phyloP scores from a whole-genome alignment of 2,113 vertebrate species.

The Talpa occidentalis region DNA sequence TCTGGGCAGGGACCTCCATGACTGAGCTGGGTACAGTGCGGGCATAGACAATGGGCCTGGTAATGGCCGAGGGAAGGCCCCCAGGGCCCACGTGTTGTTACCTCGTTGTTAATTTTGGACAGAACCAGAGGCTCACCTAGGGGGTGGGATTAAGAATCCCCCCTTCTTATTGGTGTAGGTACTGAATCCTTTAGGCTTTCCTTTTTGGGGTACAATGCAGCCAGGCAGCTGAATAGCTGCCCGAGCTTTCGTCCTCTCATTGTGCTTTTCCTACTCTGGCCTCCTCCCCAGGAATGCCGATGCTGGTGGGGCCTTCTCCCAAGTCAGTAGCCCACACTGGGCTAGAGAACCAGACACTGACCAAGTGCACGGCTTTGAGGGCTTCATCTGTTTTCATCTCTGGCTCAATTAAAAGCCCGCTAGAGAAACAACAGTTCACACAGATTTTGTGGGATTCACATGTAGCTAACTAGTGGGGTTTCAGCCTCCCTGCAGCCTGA shows the following conservation, averaged over 20 bases:
- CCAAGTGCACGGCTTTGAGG: not conserved
- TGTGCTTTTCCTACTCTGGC: not conserved
- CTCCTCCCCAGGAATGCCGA: not conserved
- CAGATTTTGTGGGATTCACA: not conserved
- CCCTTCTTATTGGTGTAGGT: not conserved
- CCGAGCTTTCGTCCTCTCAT: not conserved
- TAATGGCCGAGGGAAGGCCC: not conserved
- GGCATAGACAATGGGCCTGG: not conserved
- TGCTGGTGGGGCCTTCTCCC: not conserved
- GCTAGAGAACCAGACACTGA: not conserved
- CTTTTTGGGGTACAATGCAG: not conserved
- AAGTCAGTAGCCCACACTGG: too few species aligned
- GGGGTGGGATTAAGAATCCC: too few species aligned
- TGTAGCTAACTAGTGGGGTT: too few species aligned
- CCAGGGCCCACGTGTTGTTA: not conserved
- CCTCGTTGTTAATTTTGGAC: not conserved
- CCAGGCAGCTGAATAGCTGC: not conserved
- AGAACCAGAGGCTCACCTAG: not conserved
- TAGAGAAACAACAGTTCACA: not conserved
- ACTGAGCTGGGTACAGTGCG: not conserved
- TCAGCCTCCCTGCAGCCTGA: not conserved
- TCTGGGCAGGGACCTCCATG: not conserved
- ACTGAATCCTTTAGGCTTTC: not conserved
- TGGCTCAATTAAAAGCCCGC: not conserved
- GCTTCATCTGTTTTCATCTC: not conserved